Base-by-base conservation (phyloP, 2,888 invertebrate genomes). In the Eristalinus aeneus region DNA sequence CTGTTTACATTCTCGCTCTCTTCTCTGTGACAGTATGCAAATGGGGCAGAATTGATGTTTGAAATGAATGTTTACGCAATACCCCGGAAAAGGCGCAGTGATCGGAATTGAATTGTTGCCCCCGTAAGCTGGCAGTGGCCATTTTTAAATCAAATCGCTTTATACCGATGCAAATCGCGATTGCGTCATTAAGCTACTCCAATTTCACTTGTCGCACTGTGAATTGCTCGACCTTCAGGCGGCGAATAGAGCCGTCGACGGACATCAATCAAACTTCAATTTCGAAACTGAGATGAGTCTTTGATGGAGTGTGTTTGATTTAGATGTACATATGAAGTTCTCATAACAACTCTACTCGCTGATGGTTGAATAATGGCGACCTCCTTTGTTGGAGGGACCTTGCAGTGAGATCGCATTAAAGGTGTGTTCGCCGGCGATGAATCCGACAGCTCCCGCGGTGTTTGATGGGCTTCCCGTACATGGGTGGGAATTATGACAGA, bases 61-160 rank as follows among this genome's bases (percentile, higher is more conserved):
- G 61, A 63, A 63, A 53, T 68, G 53, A 68, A 56, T 78, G 60
- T 74, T 79, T 83, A 83, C 68, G 73, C 73, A 78, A 83, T 65
- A 68, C 20, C 32, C 69, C 58, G 63, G 58, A 69, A 58, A 23
- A 20, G 46, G 58, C 32, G n/a, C 10, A 46, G 75, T 46, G 34
- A n/a, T 22, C 27, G 56, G 23, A n/a, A 31, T 36, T 27, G 39
- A 39, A 16, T 68, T 53, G 16, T 8, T 46, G 46, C 22, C 61
- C 12, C 56, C 60, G 67, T 67, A 46, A 23, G 46, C 46, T 53
- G 9, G 3, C 12, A 27, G 27, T 27, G 27, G 27, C 27, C 27
- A 27, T 27, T 22, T 65, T 34, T 20, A 54, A n/a, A 16, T 27
- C 53, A 67, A 54, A 74, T 74, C 54, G 39, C 53, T 60, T 67